phyloP scores from a whole-genome alignment of 2,888 invertebrate genomes.

The Drosophila barbarae region DNA sequence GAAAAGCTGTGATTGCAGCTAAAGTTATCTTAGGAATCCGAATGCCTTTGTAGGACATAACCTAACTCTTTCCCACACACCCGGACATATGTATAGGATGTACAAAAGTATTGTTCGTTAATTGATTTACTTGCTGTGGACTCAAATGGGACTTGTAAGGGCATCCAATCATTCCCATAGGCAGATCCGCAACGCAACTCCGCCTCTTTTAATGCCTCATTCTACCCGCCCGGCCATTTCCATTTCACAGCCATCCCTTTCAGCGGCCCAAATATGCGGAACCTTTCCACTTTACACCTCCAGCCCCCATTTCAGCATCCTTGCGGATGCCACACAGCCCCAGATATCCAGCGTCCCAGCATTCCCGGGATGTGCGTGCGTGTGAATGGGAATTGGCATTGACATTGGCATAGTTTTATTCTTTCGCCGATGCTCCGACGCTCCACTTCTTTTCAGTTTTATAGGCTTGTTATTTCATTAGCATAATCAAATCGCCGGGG shows the following conservation, averaged over 20 bases:
- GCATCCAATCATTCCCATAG: conserved; percentile 6
- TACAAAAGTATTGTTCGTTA: neutral
- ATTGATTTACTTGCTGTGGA: conserved; percentile 3
- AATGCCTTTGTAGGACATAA: no score
- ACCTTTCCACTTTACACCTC: conserved; percentile 16
- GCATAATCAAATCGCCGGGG: conserved; percentile 63
- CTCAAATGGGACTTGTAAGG: conserved; percentile 1
- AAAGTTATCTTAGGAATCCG: neutral
- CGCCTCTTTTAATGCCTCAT: conserved; percentile 6
- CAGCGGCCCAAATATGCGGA: conserved; percentile 25
- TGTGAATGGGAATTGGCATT: conserved; percentile 53
- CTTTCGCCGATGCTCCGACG: conserved; percentile 17
- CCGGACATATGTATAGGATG: no score
- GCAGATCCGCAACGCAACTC: neutral
- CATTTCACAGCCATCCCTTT: conserved; percentile 17
- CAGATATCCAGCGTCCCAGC: neutral
- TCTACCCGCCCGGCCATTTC: conserved; percentile 6
- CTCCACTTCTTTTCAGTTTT: conserved; percentile 53
- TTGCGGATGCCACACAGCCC: neutral
- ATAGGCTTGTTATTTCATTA: conserved; percentile 72
- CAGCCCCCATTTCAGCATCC: conserved; percentile 4
- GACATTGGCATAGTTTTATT: conserved; percentile 60
- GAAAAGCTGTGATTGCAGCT: neutral
- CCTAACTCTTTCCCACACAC: neutral
- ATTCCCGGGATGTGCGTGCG: conserved; percentile 41